Conservation (phyloP, 2,113 vertebrate genomes). For the Lonchura striata region DNA sequence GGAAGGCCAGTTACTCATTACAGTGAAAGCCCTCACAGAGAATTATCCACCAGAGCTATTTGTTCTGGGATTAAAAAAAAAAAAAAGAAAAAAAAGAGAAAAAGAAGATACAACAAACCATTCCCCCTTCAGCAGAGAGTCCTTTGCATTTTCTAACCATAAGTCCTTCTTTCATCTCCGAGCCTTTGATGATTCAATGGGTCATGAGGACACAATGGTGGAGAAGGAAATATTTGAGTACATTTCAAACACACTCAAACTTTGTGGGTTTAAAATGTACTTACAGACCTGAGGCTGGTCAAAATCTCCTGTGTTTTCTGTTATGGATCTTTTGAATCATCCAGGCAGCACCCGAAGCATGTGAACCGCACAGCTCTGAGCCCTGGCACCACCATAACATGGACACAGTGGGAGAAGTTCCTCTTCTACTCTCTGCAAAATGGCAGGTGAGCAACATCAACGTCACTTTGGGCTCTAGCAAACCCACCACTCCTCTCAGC, state of each 20-base stretch:
- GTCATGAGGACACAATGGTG: slow-evolving; percentile 47
- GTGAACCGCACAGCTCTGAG: slow-evolving; percentile 53
- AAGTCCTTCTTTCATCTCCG: slow-evolving; percentile 47
- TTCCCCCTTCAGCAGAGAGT: slow-evolving; percentile 37
- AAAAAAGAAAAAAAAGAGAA: background rate
- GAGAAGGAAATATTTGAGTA: slow-evolving; percentile 65
- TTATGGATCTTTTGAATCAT: slow-evolving; percentile 59
- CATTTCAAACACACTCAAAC: slow-evolving; percentile 71
- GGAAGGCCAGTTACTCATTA: slow-evolving; percentile 1
- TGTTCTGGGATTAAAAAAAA: slow-evolving; percentile 31
- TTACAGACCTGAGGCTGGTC: slow-evolving; percentile 54
- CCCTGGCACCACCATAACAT: slow-evolving; percentile 59
- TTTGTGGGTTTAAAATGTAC: slow-evolving; percentile 65
- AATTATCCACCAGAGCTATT: slow-evolving; percentile 33
- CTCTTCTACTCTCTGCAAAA: slow-evolving; percentile 67
- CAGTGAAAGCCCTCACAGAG: background rate
- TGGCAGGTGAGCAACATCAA: slow-evolving; percentile 55
- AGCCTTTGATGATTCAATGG: slow-evolving; percentile 64
- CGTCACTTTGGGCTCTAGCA: slow-evolving; percentile 35
- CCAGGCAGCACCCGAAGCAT: slow-evolving; percentile 51
- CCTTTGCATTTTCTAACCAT: slow-evolving; percentile 41
- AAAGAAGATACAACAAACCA: slow-evolving; percentile 17
- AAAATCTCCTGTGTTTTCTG: slow-evolving; percentile 65
- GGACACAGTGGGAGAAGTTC: slow-evolving; percentile 47
- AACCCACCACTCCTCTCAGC: background rate